phyloP scores from a whole-genome alignment of 2,888 invertebrate species.

The Ophion slaviceki region DNA sequence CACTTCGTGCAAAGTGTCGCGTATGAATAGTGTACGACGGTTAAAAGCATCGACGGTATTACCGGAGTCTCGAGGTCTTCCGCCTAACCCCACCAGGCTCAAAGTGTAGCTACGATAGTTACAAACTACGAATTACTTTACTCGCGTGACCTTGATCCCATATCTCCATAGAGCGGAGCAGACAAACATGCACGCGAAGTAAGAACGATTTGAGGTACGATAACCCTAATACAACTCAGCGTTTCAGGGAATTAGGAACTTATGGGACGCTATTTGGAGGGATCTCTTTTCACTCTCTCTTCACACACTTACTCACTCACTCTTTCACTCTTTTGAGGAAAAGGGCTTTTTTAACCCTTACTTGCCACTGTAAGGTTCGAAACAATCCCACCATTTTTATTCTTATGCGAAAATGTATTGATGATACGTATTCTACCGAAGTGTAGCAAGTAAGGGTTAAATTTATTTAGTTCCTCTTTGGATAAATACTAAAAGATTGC shows the following conservation, averaged over 20 bases:
- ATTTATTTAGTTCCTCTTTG: too few relatives aligned
- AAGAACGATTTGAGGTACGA: background rate
- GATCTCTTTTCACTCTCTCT: too few relatives aligned
- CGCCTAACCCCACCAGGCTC: constrained; percentile 48
- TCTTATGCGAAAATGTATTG: too few relatives aligned
- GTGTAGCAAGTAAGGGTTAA: too few relatives aligned
- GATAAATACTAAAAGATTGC: too few relatives aligned
- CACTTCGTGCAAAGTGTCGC: constrained; percentile 36
- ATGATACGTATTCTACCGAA: too few relatives aligned
- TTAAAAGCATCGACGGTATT: constrained; percentile 37
- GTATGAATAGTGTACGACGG: constrained; percentile 38
- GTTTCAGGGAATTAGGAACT: constrained; percentile 1
- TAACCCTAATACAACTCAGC: background rate
- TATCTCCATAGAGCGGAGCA: constrained; percentile 29
- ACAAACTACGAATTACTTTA: constrained; percentile 30
- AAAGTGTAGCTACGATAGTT: constrained; percentile 23
- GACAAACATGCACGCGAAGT: background rate
- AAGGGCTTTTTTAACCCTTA: too few relatives aligned
- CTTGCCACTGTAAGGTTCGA: too few relatives aligned
- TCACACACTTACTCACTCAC: too few relatives aligned
- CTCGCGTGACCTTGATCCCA: constrained; percentile 52
- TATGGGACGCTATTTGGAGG: background rate
- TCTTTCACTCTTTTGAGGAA: too few relatives aligned
- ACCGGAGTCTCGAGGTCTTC: constrained; percentile 52
- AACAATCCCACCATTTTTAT: too few relatives aligned